Evolutionary conservation across 2,888 invertebrate species (phyloP), one percentile per base, ranked within the genome.

Genomic region (Leptura quadrifasciata): DNA sequence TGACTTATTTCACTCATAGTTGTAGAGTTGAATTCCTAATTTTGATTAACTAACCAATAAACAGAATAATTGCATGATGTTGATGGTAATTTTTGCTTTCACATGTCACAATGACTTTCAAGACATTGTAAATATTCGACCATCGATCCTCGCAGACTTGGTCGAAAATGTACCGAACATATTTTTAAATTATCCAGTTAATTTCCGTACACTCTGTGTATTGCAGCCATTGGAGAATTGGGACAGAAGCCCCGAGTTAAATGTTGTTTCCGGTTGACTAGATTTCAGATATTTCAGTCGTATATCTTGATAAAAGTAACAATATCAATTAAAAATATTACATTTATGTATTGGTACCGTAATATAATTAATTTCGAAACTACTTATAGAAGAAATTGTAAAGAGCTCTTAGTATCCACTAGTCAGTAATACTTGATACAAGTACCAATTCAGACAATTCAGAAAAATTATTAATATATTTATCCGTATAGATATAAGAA

Each of bases 251-350:
- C 39, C 47, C n/a, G 17, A 47, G 47, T 60, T n/a, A 60, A 60
- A 27, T 27, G 60, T 60, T n/a, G 21, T 27, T 60, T 60, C 31
- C 27, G 60, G 60, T 60, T 27, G 24, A 60, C 5, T 60, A 60
- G 27, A 27, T 27, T n/a, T 27, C 60, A 60, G 27, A 0, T 27
- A 60, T 60, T 20, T 60, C 17, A 21, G 27, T 24, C n/a, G 60
- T 24, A 27, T 27, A 27, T 60, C 60, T n/a, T 17, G 60, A 60
- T 60, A 60, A 60, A 60, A 21, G n/a, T 60, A 24, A 24, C 27
- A 60, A 27, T 60, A 60, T 60, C 60, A 60, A 24, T 60, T 60
- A 60, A 60, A 12, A 60, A 27, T 60, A 27, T 60, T 60, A 57
- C 57, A 47, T 47, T 47, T 47, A 47, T 47, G 24, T n/a, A 27